Base-by-base conservation (phyloP, 2,113 vertebrate species). In the Cyanoliseus patagonus region DNA sequence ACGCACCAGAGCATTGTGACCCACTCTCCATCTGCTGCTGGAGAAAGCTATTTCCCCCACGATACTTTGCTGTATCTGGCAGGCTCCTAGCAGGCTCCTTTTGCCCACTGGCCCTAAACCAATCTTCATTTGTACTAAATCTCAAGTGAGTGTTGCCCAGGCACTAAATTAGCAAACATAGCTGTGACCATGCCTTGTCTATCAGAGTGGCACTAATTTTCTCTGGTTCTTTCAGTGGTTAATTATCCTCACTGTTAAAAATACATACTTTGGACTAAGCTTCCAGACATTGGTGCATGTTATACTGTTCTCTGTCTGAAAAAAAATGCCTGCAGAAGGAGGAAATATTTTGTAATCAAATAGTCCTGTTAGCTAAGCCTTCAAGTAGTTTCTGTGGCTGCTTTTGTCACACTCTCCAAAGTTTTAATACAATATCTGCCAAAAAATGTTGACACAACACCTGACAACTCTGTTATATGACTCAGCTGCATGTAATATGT, bases 391-490 rank as follows among this genome's bases (percentile, higher is more conserved):
- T 81, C 59, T 78, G 24, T 47, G 44, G 12, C 28, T 88, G 61
- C 30, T 83, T 93, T 68, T 81, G 52, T 39, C 22, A 70, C 14
- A n/a, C 12, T 55, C 30, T 64, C 18, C 6, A 5, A 55, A 70
- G 24, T 68, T 67, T 96, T 83, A 88, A 55, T 78, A 68, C 24
- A 35, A 2, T 35, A 81, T 15, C 61, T 92, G 55, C 47, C 51
- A 67, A 94, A 95, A 90, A 77, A 39, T 66, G 20, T 90, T 88
- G 83, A 93, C 64, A 90, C 49, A 86, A 76, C 73, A 94, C 47
- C 93, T 92, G 85, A 80, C 42, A 86, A 61, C 25, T 79, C 52
- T 90, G 55, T 77, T 59, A 66, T 61, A 44, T 88, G 59, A 86
- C 25, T 93, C 81, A 88, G 53, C 41, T 90, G 67, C 64, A n/a